Base-by-base conservation (phyloP, 2,888 invertebrate species). In the Sphaeridia pumilis region DNA sequence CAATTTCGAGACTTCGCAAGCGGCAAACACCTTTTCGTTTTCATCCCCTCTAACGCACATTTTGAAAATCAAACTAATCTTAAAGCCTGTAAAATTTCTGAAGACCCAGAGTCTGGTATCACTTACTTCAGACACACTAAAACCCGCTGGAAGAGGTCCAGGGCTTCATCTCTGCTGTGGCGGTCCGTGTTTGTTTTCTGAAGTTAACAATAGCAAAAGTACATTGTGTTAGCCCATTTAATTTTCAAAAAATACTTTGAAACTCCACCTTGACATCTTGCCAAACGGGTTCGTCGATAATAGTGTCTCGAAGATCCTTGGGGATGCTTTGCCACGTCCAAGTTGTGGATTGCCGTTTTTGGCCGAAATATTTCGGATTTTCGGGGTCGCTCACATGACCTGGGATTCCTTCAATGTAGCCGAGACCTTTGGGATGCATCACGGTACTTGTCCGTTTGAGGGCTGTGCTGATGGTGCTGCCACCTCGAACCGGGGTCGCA, bases 121-220 rank as follows among this genome's bases (percentile, higher is more conserved):
- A 2, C 22, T 54, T 41, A 58, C 54, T 55, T 54, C 4, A 64
- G 36, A 17, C 57, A 58, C 17, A 56, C 28, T 14, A 54, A 25
- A 10, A 60, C 54, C 10, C 58, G 22, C 22, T 61, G 60, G 45
- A 62, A 62, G 10, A 46, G 49, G 44, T 64, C 64, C 36, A 60
- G 14, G 14, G 46, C 49, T 14, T 60, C 61, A 41, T 60, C 59
- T 25, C 46, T 20, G 4, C 43, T 31, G 10, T 56, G 58, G 2
- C 52, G 24, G 20, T 52, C 47, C 22, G 55, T 57, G 22, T 58
- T 58, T 1, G n/a, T 31, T 2, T 45, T 36, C 52, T 55, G 46
- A 4, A 42, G 34, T 42, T 46, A 17, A 25, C 28, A 14, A 10
- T 31, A 31, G 31, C 14, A 14, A 10, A 7, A 31, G 14, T 14